Percentiles rank a stretch among this genome's conserved stretches.
These are phyloP conservation scores for Caenorhabditis japonica DNA, from an alignment of 2,888 invertebrate species.

Conservation along the genomic window DNA sequence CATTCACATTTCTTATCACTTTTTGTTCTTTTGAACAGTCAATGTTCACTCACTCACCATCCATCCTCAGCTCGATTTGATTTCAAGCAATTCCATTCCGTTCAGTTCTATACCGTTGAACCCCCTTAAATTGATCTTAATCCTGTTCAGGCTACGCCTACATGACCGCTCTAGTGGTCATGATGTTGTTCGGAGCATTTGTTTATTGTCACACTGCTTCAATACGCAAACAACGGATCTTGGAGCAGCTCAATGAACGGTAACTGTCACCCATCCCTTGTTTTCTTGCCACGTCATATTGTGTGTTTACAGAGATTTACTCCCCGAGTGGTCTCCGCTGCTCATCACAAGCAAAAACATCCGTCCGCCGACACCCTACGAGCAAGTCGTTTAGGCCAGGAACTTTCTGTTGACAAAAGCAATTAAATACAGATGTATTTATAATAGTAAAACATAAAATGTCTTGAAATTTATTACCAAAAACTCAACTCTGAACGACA, in stretches of 20 bases:
- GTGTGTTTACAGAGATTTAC: constrained; percentile 38
- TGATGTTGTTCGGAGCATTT: constrained; percentile 18
- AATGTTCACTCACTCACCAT: no score
- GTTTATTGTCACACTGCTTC: constrained; percentile 37
- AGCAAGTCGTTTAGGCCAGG: constrained; percentile 58
- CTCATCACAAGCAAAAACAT: constrained; percentile 39
- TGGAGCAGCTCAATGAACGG: constrained; percentile 39
- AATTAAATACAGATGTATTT: no score
- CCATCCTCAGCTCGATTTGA: no score
- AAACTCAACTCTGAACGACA: no score
- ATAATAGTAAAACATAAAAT: no score
- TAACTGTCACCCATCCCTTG: constrained; percentile 18
- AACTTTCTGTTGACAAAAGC: no score
- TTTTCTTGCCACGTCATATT: neutral
- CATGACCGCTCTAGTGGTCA: constrained; percentile 21
- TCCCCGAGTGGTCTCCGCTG: constrained; percentile 56
- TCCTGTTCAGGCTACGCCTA: constrained; percentile 38
- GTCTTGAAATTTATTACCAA: no score
- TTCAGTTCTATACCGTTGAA: no score
- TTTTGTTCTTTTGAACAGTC: no score
- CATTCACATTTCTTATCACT: no score
- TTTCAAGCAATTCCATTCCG: no score
- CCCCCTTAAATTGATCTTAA: no score
- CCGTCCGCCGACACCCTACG: constrained; percentile 55
- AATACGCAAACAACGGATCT: constrained; percentile 16